phyloP scores from a whole-genome alignment of 2,797 vertebrate genomes.

The Synanceia verrucosa region DNA sequence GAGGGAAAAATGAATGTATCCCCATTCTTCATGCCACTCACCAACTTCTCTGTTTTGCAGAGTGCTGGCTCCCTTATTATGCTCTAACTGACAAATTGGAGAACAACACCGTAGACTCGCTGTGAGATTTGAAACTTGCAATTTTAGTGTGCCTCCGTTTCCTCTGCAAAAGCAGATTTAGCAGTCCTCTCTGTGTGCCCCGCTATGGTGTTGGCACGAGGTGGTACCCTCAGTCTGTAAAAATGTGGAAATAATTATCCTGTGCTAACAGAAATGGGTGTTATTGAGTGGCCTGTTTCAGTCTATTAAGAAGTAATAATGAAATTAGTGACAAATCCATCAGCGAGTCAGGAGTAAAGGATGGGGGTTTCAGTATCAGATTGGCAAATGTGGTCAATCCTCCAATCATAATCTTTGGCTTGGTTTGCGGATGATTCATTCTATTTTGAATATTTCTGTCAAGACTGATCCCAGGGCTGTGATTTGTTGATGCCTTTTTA shows the following conservation, averaged over 20 bases:
- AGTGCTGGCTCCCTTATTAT: slow-evolving; percentile 37
- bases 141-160: slow-evolving; percentile 53
- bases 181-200: slow-evolving; percentile 35
- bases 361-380: slow-evolving; percentile 25
- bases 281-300: slow-evolving; percentile 67
- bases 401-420: slow-evolving; percentile 46
- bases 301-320: slow-evolving; percentile 72
- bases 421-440: slow-evolving; percentile 47
- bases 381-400: slow-evolving; percentile 47
- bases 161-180: slow-evolving; percentile 57
- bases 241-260: slow-evolving; percentile 72
- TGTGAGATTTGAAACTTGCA: slow-evolving; percentile 58
- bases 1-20: slow-evolving; percentile 56
- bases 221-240: slow-evolving; percentile 44
- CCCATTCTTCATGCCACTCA: slow-evolving; percentile 43
- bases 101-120: slow-evolving; percentile 55
- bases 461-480: slow-evolving; percentile 32
- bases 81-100: slow-evolving; percentile 66
- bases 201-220: slow-evolving; percentile 52
- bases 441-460: slow-evolving; percentile 53
- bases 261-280: slow-evolving; percentile 62
- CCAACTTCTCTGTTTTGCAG: slow-evolving; percentile 48
- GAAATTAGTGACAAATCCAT: slow-evolving; percentile 67
- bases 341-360: slow-evolving; percentile 35
- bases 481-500: slow-evolving; percentile 50